Evolutionary conservation across 2,797 vertebrate species (phyloP).

Genomic region (Clarias platycephalus): DNA sequence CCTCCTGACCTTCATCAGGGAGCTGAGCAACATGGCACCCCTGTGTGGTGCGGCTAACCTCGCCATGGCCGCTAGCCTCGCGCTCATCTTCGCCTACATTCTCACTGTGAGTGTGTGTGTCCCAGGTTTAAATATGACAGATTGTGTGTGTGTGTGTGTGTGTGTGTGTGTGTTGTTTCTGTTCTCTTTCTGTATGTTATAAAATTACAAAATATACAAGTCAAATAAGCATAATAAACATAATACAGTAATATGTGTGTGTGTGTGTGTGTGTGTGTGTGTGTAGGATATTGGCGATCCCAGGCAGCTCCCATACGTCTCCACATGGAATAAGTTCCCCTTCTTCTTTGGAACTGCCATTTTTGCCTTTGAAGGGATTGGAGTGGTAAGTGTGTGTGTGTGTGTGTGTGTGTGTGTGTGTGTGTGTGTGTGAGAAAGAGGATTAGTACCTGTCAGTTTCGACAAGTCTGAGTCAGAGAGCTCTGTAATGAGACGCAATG

Average conservation of each 20-base stretch:
- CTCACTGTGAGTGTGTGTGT: conserved; percentile 72
- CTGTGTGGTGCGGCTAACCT: conserved; percentile 81
- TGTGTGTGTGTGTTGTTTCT: neutral
- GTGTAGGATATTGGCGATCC: conserved; percentile 76
- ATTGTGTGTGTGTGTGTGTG: neutral
- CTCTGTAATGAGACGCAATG: neutral
- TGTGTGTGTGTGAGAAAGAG: conserved; percentile 11
- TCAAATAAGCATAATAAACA: neutral
- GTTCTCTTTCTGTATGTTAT: neutral
- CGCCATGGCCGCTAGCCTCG: conserved; percentile 83
- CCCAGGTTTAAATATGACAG: neutral
- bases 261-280: conserved; percentile 30
- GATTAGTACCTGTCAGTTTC: neutral
- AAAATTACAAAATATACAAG: neutral
- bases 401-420: conserved; percentile 19
- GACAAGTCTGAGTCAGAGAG: neutral
- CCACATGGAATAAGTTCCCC: conserved; percentile 80
- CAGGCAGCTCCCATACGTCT: conserved; percentile 70
- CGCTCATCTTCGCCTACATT: conserved; percentile 83
- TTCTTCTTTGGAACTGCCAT: conserved; percentile 87
- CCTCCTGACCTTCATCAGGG: conserved; percentile 81
- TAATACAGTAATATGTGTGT: conserved; percentile 7
- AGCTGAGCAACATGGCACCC: conserved; percentile 79
- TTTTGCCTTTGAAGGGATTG: conserved; percentile 88
- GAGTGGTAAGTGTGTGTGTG: conserved; percentile 78